Conservation (phyloP, 2,888 invertebrate species). For the Chalcosyrphus nemorum region DNA sequence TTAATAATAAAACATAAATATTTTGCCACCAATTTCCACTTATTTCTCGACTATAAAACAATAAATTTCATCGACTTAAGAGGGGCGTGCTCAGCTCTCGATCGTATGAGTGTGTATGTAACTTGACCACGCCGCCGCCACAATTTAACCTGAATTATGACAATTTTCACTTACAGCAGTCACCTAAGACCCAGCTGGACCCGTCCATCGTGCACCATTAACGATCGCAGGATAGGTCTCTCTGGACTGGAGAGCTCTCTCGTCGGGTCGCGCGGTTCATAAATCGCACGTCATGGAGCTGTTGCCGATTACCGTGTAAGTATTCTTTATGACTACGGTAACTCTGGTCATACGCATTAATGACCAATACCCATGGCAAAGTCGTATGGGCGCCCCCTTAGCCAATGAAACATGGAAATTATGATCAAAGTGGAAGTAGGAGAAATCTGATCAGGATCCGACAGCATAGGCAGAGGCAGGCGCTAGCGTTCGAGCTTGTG, state of each 20-base stretch:
- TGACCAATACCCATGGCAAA: slow-evolving; percentile 61
- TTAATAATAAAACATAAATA: slow-evolving; percentile 64
- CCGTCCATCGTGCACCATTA: slow-evolving; percentile 26
- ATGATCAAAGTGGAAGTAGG: slow-evolving; percentile 29
- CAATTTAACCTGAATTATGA: slow-evolving; percentile 61
- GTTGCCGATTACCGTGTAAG: slow-evolving; percentile 72
- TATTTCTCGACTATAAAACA: slow-evolving; percentile 42
- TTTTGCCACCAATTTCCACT: slow-evolving; percentile 66
- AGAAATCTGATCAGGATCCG: slow-evolving; percentile 64
- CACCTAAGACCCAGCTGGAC: slow-evolving; percentile 53
- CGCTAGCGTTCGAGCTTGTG: not conserved
- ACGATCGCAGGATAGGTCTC: slow-evolving; percentile 9
- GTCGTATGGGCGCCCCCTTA: slow-evolving; percentile 48
- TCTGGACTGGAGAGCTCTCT: not conserved
- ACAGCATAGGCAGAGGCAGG: not conserved
- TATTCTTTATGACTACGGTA: slow-evolving; percentile 69
- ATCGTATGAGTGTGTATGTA: slow-evolving; percentile 4
- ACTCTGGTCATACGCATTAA: slow-evolving; percentile 72
- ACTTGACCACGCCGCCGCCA: slow-evolving; percentile 52
- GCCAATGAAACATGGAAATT: slow-evolving; percentile 55
- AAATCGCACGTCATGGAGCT: slow-evolving; percentile 60
- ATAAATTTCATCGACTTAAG: slow-evolving; percentile 48
- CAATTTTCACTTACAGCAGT: slow-evolving; percentile 70
- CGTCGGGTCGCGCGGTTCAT: slow-evolving; percentile 44
- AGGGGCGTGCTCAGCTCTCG: slow-evolving; percentile 7